Percentiles rank a stretch among this genome's conserved stretches.
Evolutionary conservation across 1,140 invertebrate genomes (phyloP).

Genomic region (Drosophila teissieri): DNA sequence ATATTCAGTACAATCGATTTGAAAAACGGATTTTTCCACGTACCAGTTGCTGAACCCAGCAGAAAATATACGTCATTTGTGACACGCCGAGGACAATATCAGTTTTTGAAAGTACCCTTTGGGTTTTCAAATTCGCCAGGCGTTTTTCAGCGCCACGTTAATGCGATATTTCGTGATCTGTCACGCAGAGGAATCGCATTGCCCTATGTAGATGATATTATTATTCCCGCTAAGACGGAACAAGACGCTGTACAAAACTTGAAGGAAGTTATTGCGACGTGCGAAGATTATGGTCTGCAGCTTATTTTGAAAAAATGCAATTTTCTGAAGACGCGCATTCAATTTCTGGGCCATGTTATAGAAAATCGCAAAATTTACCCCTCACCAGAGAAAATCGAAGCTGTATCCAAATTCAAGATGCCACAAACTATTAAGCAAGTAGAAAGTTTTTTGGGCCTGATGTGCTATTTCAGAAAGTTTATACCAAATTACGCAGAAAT

Average conservation of each 20-base stretch:
- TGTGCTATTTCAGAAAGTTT: no score
- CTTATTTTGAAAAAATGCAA: neutral
- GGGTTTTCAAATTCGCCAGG: neutral
- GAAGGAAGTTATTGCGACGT: no score
- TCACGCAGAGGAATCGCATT: neutral
- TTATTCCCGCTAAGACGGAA: neutral
- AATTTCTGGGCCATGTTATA: neutral
- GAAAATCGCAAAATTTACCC: no score
- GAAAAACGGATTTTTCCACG: constrained; percentile 8
- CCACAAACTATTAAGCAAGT: no score
- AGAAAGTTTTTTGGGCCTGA: no score
- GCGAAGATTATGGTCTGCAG: neutral
- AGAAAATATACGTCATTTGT: constrained; percentile 18
- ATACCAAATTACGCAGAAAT: no score
- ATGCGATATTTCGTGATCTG: neutral
- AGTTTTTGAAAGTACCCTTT: constrained; percentile 7
- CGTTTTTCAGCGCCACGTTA: neutral
- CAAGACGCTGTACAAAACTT: no score
- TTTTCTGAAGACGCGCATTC: neutral
- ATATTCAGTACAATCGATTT: neutral
- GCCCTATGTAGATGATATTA: neutral
- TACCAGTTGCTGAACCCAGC: constrained; percentile 3
- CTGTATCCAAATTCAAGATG: no score
- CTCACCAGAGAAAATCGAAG: no score
- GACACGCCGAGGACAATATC: constrained; percentile 14